These are phyloP conservation scores for Tipula confusa DNA, from an alignment of 2,888 invertebrate species.

Conservation along the genomic window DNA sequence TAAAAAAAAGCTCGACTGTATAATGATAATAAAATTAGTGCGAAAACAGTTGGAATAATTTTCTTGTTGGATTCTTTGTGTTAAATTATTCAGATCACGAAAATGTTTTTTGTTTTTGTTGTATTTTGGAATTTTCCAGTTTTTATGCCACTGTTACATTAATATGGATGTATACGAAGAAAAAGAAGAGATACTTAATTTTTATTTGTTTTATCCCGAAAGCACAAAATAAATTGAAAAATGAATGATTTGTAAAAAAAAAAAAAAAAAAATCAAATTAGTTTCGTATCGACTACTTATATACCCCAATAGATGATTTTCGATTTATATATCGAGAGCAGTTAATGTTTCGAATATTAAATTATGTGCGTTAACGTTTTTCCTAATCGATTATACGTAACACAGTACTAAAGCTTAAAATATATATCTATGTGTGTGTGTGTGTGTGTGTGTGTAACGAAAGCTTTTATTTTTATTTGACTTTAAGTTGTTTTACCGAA, in stretches of 20 bases:
- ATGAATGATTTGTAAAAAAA: constrained; percentile 25
- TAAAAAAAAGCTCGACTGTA: not conserved
- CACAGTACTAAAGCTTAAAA: not conserved
- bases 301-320: not conserved
- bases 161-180: not conserved
- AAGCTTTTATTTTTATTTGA: not conserved
- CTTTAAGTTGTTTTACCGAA: not conserved
- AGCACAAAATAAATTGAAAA: constrained; percentile 25
- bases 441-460: too few species aligned
- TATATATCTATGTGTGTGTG: too few species aligned
- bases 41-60: constrained; percentile 25
- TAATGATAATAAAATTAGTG: constrained; percentile 12
- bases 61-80: not conserved
- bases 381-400: not conserved
- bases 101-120: not conserved
- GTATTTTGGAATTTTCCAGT: not conserved
- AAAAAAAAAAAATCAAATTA: too few species aligned
- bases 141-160: not conserved
- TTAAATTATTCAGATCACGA: constrained; percentile 16
- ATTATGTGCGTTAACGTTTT: not conserved
- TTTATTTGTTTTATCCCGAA: not conserved
- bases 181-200: not conserved
- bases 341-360: constrained; percentile 8
- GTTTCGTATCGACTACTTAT: not conserved
- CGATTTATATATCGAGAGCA: not conserved